phyloP scores from a whole-genome alignment of 2,797 vertebrate genomes.

The Enteromius mattozi region DNA sequence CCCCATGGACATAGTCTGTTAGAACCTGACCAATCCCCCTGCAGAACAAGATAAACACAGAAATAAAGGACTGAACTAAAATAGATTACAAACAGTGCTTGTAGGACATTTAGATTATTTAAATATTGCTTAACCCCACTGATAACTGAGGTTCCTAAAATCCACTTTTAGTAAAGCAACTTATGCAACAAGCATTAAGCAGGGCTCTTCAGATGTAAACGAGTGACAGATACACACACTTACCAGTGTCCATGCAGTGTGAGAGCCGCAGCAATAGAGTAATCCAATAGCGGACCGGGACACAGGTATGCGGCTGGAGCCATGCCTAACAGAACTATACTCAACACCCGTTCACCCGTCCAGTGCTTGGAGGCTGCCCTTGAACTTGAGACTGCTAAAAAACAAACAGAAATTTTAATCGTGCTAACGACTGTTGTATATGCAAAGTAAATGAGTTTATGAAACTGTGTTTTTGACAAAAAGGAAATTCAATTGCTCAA shows the following conservation, averaged over 20 bases:
- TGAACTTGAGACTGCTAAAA: not conserved
- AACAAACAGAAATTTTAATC: not conserved
- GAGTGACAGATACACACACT: conserved; percentile 47
- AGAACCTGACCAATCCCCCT: conserved; percentile 94
- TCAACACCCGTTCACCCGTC: conserved; percentile 88
- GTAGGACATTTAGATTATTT: not conserved
- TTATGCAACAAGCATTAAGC: not conserved
- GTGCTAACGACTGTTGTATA: not conserved
- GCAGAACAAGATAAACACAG: not conserved
- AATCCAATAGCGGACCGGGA: conserved; percentile 86
- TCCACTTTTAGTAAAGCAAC: not conserved
- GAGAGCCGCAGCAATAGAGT: conserved; percentile 89
- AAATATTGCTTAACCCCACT: not conserved
- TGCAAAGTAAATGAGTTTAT: not conserved
- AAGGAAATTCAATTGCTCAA: not conserved
- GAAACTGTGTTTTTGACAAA: not conserved
- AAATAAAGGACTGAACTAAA: not conserved
- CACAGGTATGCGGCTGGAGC: conserved; percentile 86
- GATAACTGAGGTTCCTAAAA: not conserved
- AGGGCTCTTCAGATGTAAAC: not conserved
- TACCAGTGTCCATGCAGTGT: conserved; percentile 95
- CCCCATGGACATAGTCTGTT: conserved; percentile 92
- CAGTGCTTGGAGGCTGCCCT: conserved; percentile 76
- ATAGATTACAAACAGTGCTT: not conserved
- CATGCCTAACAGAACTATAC: conserved; percentile 86